Percentiles rank a stretch among this genome's conserved stretches.
Evolutionary conservation across 1,140 invertebrate species (phyloP).

Genomic region (Latrodectus geometricus): DNA sequence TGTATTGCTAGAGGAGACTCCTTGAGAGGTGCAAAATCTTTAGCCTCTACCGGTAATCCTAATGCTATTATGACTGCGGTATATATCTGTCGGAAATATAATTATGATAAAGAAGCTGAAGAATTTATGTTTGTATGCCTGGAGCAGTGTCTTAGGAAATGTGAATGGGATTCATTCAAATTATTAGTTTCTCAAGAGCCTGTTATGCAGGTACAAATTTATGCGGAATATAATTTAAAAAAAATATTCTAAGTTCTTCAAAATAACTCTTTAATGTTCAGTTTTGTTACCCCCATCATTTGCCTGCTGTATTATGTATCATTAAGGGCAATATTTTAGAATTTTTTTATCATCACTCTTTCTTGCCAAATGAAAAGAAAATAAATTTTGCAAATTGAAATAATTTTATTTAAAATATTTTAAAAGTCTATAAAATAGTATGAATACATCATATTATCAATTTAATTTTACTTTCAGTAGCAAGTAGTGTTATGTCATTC

Average conservation of each 20-base stretch:
- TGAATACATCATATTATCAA: too few species aligned
- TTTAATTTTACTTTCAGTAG: too few species aligned
- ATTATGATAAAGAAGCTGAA: not conserved
- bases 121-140: conserved; percentile 8
- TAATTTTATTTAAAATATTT: too few species aligned
- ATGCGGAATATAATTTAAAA: not conserved
- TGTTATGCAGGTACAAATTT: not conserved
- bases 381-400: too few species aligned
- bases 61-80: not conserved
- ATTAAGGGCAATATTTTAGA: not conserved
- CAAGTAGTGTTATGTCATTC: too few species aligned
- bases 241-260: not conserved
- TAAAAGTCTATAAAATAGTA: too few species aligned
- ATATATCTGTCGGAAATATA: conserved; percentile 22
- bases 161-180: not conserved
- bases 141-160: conserved; percentile 15
- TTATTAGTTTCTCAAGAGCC: conserved; percentile 1
- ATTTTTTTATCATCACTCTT: not conserved
- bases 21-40: conserved; percentile 16
- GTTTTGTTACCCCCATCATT: not conserved
- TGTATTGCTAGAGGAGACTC: conserved; percentile 1
- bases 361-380: too few species aligned
- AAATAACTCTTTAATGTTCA: not conserved
- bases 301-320: not conserved
- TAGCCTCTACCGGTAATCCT: not conserved